These are phyloP conservation scores for Cephus pygmeus DNA, from an alignment of 2,888 invertebrate species.

Conservation along the genomic window DNA sequence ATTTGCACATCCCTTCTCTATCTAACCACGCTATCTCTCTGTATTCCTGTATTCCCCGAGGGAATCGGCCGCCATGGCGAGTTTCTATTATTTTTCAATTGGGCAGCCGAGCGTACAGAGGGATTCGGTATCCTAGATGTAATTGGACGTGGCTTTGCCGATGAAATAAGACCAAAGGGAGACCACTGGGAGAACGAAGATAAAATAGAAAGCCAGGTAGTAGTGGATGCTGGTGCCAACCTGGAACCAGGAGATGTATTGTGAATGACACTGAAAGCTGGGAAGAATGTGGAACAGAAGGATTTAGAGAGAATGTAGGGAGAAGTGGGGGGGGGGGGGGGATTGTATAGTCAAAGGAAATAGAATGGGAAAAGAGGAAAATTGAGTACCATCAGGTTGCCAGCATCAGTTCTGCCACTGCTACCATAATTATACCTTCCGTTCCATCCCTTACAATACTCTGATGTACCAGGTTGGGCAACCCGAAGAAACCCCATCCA, in stretches of 20 bases:
- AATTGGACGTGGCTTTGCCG: slow-evolving; percentile 60
- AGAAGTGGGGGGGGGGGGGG: not conserved
- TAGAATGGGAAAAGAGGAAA: not conserved
- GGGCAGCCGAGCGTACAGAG: slow-evolving; percentile 53
- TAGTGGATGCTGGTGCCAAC: not conserved
- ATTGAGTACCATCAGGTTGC: not conserved
- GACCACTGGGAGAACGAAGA: slow-evolving; percentile 19
- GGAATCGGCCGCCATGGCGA: slow-evolving; percentile 37
- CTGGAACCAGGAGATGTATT: not conserved
- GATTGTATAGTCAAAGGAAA: not conserved
- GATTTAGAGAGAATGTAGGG: not conserved
- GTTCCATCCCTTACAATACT: not conserved
- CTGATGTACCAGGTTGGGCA: not conserved
- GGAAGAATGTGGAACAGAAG: not conserved
- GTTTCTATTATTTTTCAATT: slow-evolving; percentile 65
- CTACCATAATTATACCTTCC: not conserved
- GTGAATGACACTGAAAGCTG: not conserved
- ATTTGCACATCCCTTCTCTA: slow-evolving; percentile 6
- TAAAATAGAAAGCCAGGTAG: not conserved
- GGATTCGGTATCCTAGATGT: slow-evolving; percentile 55
- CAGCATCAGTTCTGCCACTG: not conserved
- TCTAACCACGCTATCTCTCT: not conserved
- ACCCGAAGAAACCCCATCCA: not conserved
- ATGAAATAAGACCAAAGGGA: slow-evolving; percentile 41
- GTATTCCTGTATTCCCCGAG: slow-evolving; percentile 16